Base-by-base conservation (phyloP, 2,888 invertebrate species). In the Diadegma fenestrale region DNA sequence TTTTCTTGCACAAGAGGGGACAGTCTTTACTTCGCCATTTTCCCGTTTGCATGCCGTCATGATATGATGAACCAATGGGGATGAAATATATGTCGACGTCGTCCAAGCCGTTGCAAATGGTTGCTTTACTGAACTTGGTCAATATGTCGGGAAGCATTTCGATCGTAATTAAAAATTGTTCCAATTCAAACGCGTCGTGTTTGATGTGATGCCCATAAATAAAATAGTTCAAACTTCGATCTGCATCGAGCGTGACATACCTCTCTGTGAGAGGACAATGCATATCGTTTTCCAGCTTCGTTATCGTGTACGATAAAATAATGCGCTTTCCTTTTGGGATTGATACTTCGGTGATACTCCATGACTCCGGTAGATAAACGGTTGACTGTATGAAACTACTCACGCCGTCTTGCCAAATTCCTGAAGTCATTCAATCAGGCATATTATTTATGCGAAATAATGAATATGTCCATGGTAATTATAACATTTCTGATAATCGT, bases 221-320 rank as follows among this genome's bases (percentile, higher is more conserved):
- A n/a, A 69, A 69, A 30, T 69, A 48, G 1, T 69, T 69, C 7
- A 69, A 30, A 7, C 8, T 69, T 69, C 69, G 48, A 26, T 69
- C 30, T n/a, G 30, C 69, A n/a, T 69, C 69, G 10, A 69, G 69
- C n/a, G 69, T 69, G 30, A 69, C 69, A 10, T 19, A 48, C 17
- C 30, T 48, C 48, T 69, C 48, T 30, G 69, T 69, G 30, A 48
- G 17, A 48, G 69, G 69, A 69, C 69, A 69, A 69, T 69, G 69
- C 69, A 48, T 48, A 30, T 48, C 54, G 37, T 73, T 73, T 14
- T 73, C 73, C 61, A 73, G 14, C 61, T 73, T 58, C 41, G 14
- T 73, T 58, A 58, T 10, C 6, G 58, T 8, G 26, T 58, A 61
- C 26, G 72, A 54, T 8, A 54, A 72, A 12, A 72, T 17, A 19